phyloP scores from a whole-genome alignment of 2,797 vertebrate species.

The Sorex maritimensis region DNA sequence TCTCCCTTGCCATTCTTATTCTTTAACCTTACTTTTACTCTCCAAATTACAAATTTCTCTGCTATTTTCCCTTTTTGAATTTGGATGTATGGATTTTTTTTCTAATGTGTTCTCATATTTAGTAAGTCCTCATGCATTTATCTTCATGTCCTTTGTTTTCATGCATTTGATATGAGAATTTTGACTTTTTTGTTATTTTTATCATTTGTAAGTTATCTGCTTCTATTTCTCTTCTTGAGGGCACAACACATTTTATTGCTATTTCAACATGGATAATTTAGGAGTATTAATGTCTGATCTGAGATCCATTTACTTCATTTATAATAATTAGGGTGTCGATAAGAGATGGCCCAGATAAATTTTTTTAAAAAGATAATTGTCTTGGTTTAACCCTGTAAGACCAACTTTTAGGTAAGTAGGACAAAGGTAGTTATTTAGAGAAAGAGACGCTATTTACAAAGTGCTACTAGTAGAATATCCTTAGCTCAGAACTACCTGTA shows the following conservation, averaged over 20 bases:
- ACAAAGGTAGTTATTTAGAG: conserved; percentile 35
- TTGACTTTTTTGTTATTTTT: background rate
- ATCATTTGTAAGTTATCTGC: background rate
- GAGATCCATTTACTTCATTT: conserved; percentile 44
- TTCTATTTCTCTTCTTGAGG: conserved; percentile 55
- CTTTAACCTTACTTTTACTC: conserved; percentile 31
- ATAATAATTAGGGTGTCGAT: background rate
- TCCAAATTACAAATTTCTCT: background rate
- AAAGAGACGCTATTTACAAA: conserved; percentile 43
- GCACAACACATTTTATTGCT: conserved; percentile 40
- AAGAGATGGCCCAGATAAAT: background rate
- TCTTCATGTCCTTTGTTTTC: background rate
- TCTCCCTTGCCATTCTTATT: background rate
- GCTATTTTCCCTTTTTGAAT: background rate
- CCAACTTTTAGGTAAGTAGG: background rate
- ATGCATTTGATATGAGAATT: background rate
- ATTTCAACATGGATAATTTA: background rate
- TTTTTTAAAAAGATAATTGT: background rate
- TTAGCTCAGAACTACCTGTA: conserved; percentile 34
- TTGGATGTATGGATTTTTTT: background rate
- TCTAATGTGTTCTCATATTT: conserved; percentile 42
- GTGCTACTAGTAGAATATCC: conserved; percentile 10
- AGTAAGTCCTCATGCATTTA: background rate
- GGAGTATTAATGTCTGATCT: conserved; percentile 8
- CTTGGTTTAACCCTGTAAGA: background rate